phyloP scores from a whole-genome alignment of 2,113 vertebrate species.

The Microcebus griseorufus region DNA sequence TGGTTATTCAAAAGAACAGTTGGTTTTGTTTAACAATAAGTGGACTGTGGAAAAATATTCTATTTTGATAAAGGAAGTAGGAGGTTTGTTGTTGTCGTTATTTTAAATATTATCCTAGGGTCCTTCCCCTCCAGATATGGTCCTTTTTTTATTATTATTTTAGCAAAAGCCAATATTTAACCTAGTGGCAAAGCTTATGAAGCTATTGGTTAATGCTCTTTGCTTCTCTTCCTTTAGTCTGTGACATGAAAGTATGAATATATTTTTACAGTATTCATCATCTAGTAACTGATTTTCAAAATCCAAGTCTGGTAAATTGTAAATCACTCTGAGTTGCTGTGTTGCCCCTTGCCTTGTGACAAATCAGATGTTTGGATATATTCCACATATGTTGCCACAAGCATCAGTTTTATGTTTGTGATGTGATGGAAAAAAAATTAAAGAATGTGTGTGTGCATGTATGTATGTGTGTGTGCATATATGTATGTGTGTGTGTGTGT shows the following conservation, averaged over 20 bases:
- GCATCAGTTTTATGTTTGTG: slow-evolving; percentile 41
- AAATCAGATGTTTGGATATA: not conserved
- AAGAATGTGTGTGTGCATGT: slow-evolving; percentile 1
- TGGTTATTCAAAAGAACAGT: slow-evolving; percentile 7
- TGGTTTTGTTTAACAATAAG: slow-evolving; percentile 45
- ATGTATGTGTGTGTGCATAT: not conserved
- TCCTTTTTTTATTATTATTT: slow-evolving; percentile 27
- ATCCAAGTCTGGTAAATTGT: slow-evolving; percentile 11
- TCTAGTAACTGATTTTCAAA: slow-evolving; percentile 40
- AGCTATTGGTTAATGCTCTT: slow-evolving; percentile 45
- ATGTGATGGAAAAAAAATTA: slow-evolving; percentile 48
- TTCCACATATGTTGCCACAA: slow-evolving; percentile 5
- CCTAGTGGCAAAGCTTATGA: slow-evolving; percentile 29
- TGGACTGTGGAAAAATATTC: slow-evolving; percentile 47
- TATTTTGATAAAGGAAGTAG: slow-evolving; percentile 51
- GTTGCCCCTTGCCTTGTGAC: not conserved
- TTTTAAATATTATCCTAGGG: slow-evolving; percentile 10
- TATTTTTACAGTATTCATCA: slow-evolving; percentile 13
- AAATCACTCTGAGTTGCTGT: slow-evolving; percentile 43
- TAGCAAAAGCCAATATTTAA: slow-evolving; percentile 56
- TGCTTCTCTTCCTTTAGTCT: slow-evolving; percentile 57
- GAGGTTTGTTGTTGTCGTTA: not conserved
- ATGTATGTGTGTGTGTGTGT: not conserved
- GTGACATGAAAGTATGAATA: not conserved
- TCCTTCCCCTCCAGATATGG: slow-evolving; percentile 11